Percentiles rank a stretch among this genome's conserved stretches.
These are phyloP conservation scores for Nemoura dubitans DNA, from an alignment of 2,888 invertebrate species.

Conservation along the genomic window DNA sequence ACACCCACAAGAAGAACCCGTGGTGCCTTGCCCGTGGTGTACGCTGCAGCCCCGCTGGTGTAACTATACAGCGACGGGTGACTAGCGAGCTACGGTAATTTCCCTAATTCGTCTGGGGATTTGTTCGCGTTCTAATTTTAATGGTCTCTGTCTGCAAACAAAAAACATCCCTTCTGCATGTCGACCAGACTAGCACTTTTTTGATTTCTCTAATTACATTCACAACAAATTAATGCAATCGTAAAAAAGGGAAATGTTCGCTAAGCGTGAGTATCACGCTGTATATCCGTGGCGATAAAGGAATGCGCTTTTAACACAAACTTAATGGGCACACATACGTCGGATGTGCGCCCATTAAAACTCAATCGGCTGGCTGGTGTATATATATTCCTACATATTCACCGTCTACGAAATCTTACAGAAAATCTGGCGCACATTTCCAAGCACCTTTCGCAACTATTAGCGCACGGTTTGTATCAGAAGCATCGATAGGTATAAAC, in stretches of 20 bases:
- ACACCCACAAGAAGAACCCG: not conserved
- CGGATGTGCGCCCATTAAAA: not conserved
- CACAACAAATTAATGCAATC: not conserved
- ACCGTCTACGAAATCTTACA: not conserved
- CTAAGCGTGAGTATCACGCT: not conserved
- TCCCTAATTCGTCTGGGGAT: not conserved
- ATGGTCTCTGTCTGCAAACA: not conserved
- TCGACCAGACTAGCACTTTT: not conserved
- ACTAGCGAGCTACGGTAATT: not conserved
- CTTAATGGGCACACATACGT: not conserved
- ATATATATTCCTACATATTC: too few relatives aligned
- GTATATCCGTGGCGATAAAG: not conserved
- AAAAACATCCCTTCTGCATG: not conserved
- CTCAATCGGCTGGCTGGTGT: not conserved
- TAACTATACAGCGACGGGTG: not conserved
- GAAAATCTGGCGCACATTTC: not conserved
- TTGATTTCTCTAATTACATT: slow-evolving; percentile 7
- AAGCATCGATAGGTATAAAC: not conserved
- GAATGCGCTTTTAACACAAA: not conserved
- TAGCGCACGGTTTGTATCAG: not conserved
- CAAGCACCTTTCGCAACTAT: not conserved
- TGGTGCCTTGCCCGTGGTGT: not conserved
- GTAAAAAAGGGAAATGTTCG: not conserved
- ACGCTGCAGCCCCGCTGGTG: not conserved
- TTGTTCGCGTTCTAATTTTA: not conserved